These are phyloP conservation scores for Megaceryle torquata DNA, from an alignment of 2,113 vertebrate genomes.

Conservation along the genomic window DNA sequence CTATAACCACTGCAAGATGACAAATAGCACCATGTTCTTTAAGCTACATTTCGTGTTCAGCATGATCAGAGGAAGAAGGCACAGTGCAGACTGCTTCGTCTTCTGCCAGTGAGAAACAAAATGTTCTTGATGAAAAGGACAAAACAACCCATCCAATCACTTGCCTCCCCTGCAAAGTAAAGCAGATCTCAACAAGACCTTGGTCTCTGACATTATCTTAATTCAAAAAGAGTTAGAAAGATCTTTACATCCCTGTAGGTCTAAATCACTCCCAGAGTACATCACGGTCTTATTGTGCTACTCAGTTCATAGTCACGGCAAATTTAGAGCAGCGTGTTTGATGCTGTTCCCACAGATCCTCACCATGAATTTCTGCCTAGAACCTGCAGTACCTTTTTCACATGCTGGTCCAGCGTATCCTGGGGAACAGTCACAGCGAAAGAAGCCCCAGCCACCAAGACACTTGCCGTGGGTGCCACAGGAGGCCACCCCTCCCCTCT, in stretches of 20 bases:
- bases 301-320: neutral
- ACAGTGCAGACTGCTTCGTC: neutral
- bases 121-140: neutral
- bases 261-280: neutral
- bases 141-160: neutral
- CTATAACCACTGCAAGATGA: neutral
- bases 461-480: constrained; percentile 84
- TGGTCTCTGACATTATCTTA: neutral
- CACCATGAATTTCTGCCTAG: neutral
- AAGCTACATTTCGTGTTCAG: neutral
- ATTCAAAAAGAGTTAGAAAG: neutral
- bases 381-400: constrained; percentile 74
- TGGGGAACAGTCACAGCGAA: constrained; percentile 83
- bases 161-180: neutral
- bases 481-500: constrained; percentile 69
- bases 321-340: neutral
- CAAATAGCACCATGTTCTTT: neutral
- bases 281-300: neutral
- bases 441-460: constrained; percentile 81
- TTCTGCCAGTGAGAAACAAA: neutral
- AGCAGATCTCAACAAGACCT: neutral
- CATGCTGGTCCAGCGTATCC: constrained; percentile 83
- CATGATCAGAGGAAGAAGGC: neutral
- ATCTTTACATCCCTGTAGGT: neutral
- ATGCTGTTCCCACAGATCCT: neutral